Percentiles rank a stretch among this genome's conserved stretches.
Conservation (phyloP, 2,113 vertebrate species). For the Hydropotes inermis region DNA sequence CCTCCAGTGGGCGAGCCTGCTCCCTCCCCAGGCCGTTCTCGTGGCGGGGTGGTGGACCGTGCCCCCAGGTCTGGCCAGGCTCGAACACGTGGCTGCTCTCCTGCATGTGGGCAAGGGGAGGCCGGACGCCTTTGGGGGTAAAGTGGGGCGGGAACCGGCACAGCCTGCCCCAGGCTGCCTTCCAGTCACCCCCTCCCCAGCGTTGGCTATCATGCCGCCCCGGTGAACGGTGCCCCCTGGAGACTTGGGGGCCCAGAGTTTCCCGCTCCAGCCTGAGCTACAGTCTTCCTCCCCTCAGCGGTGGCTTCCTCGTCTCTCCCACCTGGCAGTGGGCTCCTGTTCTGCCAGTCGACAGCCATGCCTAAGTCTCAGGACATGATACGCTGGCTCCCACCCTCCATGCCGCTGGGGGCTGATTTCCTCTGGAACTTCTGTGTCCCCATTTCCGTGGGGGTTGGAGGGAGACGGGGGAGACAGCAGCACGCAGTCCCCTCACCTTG, state of each 20-base stretch:
- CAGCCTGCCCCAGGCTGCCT: neutral
- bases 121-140: too few relatives aligned
- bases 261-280: neutral
- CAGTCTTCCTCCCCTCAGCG: neutral
- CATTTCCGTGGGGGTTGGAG: neutral
- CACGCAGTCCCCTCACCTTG: neutral
- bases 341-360: neutral
- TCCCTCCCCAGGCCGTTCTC: neutral
- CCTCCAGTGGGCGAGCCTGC: neutral
- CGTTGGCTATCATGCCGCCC: slow-evolving; percentile 5
- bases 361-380: neutral
- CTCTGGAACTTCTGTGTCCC: neutral
- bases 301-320: neutral
- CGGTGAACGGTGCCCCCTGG: neutral
- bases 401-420: neutral
- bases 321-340: neutral
- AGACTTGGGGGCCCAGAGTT: neutral
- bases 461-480: neutral
- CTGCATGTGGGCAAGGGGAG: neutral
- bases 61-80: neutral
- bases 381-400: neutral
- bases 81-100: accelerated
- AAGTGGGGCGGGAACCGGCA: neutral
- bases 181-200: neutral
- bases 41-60: accelerated